A percentile compares a stretch with the other conserved stretches of the same genome.
Evolutionary conservation across 2,888 invertebrate genomes (phyloP).

Genomic region (Andrena bicolor): DNA sequence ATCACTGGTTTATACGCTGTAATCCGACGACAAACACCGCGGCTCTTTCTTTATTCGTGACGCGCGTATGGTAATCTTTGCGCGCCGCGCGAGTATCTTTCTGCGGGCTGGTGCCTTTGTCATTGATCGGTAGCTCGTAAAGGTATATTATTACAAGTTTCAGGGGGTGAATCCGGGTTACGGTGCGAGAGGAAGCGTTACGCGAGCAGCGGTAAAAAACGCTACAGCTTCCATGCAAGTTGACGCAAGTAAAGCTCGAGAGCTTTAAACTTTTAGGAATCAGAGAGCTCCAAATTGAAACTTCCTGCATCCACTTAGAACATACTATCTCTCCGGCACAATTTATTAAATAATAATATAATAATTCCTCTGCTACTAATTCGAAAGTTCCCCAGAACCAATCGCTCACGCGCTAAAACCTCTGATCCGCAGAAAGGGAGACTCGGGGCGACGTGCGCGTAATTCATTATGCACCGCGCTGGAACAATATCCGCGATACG

Average conservation of each 20-base stretch:
- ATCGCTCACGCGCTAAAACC: neutral
- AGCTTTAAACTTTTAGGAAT: neutral
- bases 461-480: slow-evolving; percentile 49
- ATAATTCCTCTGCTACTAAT: neutral
- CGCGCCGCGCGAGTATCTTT: neutral
- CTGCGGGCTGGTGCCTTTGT: neutral
- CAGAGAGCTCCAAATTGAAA: neutral
- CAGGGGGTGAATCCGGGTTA: too few relatives aligned
- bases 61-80: slow-evolving; percentile 23
- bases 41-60: slow-evolving; percentile 26
- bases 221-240: too few relatives aligned
- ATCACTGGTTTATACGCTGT: slow-evolving; percentile 39
- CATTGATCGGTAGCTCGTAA: neutral
- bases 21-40: slow-evolving; percentile 46
- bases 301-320: neutral
- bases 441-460: slow-evolving; percentile 15
- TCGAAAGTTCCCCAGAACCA: neutral
- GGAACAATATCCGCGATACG: slow-evolving; percentile 28
- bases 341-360: neutral
- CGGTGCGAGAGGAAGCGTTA: too few relatives aligned
- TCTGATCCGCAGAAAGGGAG: slow-evolving; percentile 20
- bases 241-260: neutral
- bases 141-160: neutral
- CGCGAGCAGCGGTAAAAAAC: too few relatives aligned
- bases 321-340: too few relatives aligned